phyloP scores from a whole-genome alignment of 2,113 vertebrate species.

The Paedocypris sp. region DNA sequence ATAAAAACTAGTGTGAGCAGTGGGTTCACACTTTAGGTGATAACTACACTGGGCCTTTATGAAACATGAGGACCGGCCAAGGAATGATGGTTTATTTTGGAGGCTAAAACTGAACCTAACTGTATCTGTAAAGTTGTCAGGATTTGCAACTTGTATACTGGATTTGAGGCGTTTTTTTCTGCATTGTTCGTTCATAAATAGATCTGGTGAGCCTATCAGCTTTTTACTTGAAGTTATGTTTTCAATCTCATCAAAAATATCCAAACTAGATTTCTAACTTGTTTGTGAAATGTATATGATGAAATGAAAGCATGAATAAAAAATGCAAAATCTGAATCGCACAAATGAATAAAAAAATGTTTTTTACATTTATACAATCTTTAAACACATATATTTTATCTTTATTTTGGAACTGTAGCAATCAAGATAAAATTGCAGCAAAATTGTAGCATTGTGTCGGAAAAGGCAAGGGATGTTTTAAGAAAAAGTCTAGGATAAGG shows the following conservation, averaged over 20 bases:
- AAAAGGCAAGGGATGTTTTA: slow-evolving; percentile 59
- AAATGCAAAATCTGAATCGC: no score
- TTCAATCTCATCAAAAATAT: no score
- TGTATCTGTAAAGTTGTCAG: slow-evolving; percentile 58
- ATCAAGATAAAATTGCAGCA: no score
- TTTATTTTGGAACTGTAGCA: no score
- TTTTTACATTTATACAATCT: no score
- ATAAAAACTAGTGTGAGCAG: slow-evolving; percentile 49
- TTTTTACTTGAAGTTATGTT: neutral
- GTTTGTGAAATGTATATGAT: no score
- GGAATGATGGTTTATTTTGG: slow-evolving; percentile 52
- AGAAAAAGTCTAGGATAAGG: slow-evolving; percentile 53
- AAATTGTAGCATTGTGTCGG: no score
- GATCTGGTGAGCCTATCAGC: neutral
- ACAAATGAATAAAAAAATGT: no score
- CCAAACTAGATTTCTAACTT: no score
- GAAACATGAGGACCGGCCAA: slow-evolving; percentile 42
- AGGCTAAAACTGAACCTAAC: slow-evolving; percentile 51
- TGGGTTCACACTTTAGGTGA: slow-evolving; percentile 61
- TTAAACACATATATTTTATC: no score
- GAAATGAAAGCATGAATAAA: no score
- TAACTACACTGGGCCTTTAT: slow-evolving; percentile 64
- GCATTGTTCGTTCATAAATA: slow-evolving; percentile 17
- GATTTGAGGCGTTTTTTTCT: slow-evolving; percentile 41
- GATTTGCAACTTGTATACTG: slow-evolving; percentile 54